Percentiles rank a stretch among this genome's conserved stretches.
These are phyloP conservation scores for Epizoanthus illoricatus DNA, from an alignment of 92 coral and sea anemone genomes.

Conservation along the genomic window DNA sequence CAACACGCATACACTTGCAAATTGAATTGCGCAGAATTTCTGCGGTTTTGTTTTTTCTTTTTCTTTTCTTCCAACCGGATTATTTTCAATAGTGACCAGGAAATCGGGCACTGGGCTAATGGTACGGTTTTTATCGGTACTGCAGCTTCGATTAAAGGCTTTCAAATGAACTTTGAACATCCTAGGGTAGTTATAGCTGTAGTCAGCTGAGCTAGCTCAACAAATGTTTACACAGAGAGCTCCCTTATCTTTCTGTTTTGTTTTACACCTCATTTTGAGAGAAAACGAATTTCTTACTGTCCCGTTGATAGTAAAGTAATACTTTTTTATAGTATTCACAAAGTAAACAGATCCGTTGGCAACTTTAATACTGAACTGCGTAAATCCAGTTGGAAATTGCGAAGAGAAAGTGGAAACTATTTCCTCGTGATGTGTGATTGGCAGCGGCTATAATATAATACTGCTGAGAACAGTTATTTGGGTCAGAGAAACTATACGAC, in stretches of 20 bases:
- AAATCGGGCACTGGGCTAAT: no score
- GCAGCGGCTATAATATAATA: not conserved
- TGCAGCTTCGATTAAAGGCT: no score
- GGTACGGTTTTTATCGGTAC: no score
- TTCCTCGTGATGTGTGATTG: conserved; percentile 2
- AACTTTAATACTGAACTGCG: not conserved
- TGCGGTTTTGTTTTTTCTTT: not conserved
- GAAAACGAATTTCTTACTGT: not conserved
- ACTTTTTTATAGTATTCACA: not conserved
- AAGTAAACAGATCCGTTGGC: not conserved
- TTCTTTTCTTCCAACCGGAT: not conserved
- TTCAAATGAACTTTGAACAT: no score
- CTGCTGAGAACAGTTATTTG: not conserved
- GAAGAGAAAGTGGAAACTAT: not conserved
- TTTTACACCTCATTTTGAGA: no score
- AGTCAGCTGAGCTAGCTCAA: no score
- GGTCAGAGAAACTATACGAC: no score
- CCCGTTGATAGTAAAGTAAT: not conserved
- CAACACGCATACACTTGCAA: not conserved
- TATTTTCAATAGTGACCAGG: no score
- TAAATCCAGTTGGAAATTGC: not conserved
- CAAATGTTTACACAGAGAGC: not conserved
- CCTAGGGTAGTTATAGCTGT: no score
- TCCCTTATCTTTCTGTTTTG: not conserved
- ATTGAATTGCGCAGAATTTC: not conserved